phyloP scores from a whole-genome alignment of 2,113 vertebrate genomes.

The Pterocles burchelli region DNA sequence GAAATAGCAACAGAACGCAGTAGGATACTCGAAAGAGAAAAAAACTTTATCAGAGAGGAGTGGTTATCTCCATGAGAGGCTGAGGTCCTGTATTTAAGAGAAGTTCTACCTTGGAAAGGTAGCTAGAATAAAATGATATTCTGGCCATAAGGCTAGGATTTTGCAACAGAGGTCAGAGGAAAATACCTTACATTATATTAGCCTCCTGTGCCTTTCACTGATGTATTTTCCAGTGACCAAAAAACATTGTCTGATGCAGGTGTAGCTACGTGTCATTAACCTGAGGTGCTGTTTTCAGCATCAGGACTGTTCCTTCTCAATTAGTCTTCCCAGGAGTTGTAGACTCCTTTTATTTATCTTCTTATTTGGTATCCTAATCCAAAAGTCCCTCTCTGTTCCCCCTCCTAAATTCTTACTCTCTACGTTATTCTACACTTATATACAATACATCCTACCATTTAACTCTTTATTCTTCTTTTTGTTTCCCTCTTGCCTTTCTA shows the following conservation, averaged over 20 bases:
- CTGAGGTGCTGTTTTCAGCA: neutral
- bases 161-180: neutral
- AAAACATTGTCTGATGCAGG: neutral
- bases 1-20: neutral
- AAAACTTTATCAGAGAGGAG: neutral
- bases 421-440: neutral
- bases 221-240: neutral
- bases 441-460: neutral
- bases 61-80: neutral
- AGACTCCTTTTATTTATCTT: neutral
- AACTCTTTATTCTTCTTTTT: neutral
- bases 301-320: neutral
- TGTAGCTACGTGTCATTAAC: neutral
- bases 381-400: neutral
- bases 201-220: neutral
- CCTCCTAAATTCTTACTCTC: neutral
- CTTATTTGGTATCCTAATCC: neutral
- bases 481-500: neutral
- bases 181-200: neutral
- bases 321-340: neutral
- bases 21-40: neutral
- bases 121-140: neutral
- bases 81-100: neutral
- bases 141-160: neutral
- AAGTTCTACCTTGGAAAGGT: neutral